phyloP scores from a whole-genome alignment of 2,888 invertebrate genomes.

The Belgica antarctica region DNA sequence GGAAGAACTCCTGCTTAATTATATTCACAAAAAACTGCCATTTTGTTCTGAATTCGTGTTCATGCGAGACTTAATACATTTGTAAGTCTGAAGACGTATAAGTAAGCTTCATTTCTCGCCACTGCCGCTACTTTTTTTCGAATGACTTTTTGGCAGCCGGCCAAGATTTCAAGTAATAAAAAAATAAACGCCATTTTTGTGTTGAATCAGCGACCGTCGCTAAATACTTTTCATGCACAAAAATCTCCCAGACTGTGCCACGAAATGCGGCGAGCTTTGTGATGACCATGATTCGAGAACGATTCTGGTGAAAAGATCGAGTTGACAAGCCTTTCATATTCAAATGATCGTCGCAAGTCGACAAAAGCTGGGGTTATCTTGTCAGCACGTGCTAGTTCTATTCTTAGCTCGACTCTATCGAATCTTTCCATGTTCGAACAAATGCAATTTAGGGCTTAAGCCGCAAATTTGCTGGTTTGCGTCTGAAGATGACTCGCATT shows the following conservation, averaged over 20 bases:
- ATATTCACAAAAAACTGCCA: slow-evolving; percentile 19
- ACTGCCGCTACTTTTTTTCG: too few relatives aligned
- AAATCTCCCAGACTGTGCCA: not conserved
- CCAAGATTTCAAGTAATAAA: slow-evolving; percentile 11
- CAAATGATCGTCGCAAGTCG: not conserved
- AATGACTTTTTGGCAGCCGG: slow-evolving; percentile 33
- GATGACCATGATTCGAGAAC: not conserved
- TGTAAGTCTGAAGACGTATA: not conserved
- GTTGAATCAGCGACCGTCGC: slow-evolving; percentile 37
- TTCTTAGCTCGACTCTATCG: not conserved
- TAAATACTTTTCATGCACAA: slow-evolving; percentile 14
- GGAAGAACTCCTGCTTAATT: not conserved
- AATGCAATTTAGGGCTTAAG: not conserved
- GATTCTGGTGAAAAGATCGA: not conserved
- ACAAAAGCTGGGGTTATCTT: not conserved
- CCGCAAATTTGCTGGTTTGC: not conserved
- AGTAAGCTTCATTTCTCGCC: too few relatives aligned
- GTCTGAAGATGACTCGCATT: not conserved
- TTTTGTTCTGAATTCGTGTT: slow-evolving; percentile 19
- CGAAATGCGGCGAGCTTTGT: not conserved
- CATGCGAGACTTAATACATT: not conserved
- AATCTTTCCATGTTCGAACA: slow-evolving; percentile 10
- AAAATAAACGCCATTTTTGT: slow-evolving; percentile 42
- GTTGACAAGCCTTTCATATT: not conserved
- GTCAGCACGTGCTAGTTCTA: slow-evolving; percentile 15